Conservation (phyloP, 2,888 invertebrate genomes). For the Eudemis profundana region DNA sequence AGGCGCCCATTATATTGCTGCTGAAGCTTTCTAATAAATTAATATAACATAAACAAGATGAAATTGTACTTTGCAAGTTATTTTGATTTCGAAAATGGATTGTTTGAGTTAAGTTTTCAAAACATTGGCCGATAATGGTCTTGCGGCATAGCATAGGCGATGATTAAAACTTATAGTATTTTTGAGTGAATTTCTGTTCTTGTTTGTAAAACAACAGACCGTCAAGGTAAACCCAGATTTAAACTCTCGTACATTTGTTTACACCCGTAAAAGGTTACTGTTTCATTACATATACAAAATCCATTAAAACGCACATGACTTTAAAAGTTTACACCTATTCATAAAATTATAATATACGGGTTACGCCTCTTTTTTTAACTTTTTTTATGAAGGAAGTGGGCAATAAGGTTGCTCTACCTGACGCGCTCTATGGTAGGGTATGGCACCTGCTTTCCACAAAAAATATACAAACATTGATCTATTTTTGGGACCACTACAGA, state of each 20-base stretch:
- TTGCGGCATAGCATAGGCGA: not conserved
- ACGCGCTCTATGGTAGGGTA: constrained; percentile 52
- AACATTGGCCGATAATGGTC: not conserved
- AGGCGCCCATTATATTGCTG: constrained; percentile 59
- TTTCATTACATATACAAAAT: constrained; percentile 42
- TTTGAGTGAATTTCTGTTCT: too few relatives aligned
- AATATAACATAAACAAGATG: constrained; percentile 65
- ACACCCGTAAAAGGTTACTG: constrained; percentile 46
- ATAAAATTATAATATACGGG: constrained; percentile 54
- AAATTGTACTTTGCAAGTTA: constrained; percentile 47
- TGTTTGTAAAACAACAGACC: not conserved
- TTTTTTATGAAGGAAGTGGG: constrained; percentile 77
- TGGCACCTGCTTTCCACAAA: constrained; percentile 78
- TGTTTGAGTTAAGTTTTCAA: constrained; percentile 3
- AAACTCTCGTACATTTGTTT: constrained; percentile 2
- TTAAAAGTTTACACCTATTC: constrained; percentile 55
- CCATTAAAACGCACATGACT: constrained; percentile 59
- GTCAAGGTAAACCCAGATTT: not conserved
- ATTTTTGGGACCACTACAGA: constrained; percentile 67
- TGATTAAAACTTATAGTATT: constrained; percentile 9
- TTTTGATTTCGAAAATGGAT: constrained; percentile 13
- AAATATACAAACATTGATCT: constrained; percentile 73
- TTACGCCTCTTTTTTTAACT: constrained; percentile 60
- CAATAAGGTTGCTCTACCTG: constrained; percentile 74
- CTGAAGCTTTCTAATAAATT: constrained; percentile 68